Percentiles rank a stretch among this genome's conserved stretches.
Evolutionary conservation across 2,113 vertebrate species (phyloP).

Genomic region (Andinoacara biseriatus): DNA sequence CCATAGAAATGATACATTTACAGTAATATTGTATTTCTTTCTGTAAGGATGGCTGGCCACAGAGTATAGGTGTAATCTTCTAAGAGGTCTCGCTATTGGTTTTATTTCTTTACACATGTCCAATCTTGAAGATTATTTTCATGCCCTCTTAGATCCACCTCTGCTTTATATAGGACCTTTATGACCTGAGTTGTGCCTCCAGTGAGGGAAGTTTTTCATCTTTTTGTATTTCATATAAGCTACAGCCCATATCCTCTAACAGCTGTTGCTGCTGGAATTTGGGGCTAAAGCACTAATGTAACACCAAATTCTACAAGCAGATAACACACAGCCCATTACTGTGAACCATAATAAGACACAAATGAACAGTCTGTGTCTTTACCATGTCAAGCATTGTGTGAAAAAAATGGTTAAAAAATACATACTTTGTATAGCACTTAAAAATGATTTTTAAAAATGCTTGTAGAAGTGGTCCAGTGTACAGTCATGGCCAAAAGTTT

Average conservation of each 20-base stretch:
- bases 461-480: too few species aligned
- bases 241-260: neutral
- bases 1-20: neutral
- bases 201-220: neutral
- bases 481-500: too few species aligned
- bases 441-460: too few species aligned
- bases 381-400: neutral
- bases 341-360: neutral
- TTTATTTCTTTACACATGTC: neutral
- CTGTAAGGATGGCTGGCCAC: fast-evolving
- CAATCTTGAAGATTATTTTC: neutral
- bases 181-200: neutral
- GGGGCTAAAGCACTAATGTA: neutral
- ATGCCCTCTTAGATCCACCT: neutral
- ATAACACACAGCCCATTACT: fast-evolving
- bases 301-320: neutral
- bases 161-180: neutral
- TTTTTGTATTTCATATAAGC: fast-evolving
- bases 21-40: neutral
- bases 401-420: neutral
- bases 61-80: neutral
- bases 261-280: neutral
- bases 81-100: neutral
- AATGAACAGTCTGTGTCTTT: neutral
- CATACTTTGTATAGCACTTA: neutral